phyloP scores from a whole-genome alignment of 1,140 invertebrate species.

The Ceratoteleas bidentatus region DNA sequence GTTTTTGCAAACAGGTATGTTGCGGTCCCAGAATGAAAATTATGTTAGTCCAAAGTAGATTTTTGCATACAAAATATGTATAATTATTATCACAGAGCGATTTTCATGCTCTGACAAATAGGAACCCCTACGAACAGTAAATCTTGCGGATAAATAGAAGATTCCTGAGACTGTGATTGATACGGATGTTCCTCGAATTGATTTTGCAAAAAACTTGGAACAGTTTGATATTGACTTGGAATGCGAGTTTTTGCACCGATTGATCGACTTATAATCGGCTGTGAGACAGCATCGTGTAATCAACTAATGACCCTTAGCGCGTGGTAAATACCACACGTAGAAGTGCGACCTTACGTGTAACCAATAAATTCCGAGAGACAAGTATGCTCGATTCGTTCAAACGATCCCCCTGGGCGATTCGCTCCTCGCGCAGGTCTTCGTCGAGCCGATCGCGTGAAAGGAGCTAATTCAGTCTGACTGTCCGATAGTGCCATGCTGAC shows the following conservation, averaged over 20 bases:
- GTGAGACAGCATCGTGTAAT: constrained; percentile 55
- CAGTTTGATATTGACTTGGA: constrained; percentile 26
- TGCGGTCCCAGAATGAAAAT: no score
- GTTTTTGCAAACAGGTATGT: no score
- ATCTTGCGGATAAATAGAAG: no score
- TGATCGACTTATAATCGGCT: constrained; percentile 43
- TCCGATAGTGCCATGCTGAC: constrained; percentile 38
- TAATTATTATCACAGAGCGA: no score
- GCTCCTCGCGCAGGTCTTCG: constrained; percentile 40
- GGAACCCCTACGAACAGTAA: no score
- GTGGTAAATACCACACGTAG: constrained; percentile 32
- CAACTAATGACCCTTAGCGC: constrained; percentile 55
- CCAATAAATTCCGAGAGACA: constrained; percentile 58
- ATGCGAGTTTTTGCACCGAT: constrained; percentile 5
- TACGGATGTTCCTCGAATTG: background rate
- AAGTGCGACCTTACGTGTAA: constrained; percentile 52
- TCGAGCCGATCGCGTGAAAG: constrained; percentile 53
- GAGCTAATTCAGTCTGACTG: constrained; percentile 56
- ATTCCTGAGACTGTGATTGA: no score
- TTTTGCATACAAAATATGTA: no score
- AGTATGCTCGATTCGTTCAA: constrained; percentile 50
- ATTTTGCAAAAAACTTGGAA: constrained; percentile 41
- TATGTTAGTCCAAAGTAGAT: no score
- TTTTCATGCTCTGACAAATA: no score
- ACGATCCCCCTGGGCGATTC: constrained; percentile 51